Evolutionary conservation across 2,797 vertebrate species (phyloP), one percentile per base, ranked within the genome.

Genomic region (Moxostoma hubbsi): DNA sequence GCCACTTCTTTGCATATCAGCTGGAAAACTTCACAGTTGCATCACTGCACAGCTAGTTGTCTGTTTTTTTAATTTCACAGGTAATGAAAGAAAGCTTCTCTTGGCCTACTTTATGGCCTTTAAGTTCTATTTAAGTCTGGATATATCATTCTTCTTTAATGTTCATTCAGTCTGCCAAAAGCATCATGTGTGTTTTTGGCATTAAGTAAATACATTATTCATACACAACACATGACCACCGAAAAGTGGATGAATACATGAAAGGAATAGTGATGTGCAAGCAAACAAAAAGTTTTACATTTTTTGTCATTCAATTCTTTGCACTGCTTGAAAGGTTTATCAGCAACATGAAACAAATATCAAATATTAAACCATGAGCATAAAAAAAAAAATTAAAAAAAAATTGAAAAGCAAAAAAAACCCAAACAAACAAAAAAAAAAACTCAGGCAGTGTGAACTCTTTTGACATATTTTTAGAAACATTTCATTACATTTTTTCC

Each of bases 151-250:
- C 15, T 7, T 5, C n/a, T 58, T 58, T n/a, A 58, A 49, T 2
- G 47, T 24, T 47, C 36, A 71, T 57, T 55, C 11, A 49, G 53
- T 16, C 53, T 73, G 72, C 24, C 58, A 6, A 45, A 58, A 53
- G 13, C 13, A 53, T 63, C 13, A 12, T 45, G 59, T 7, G 57
- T 74, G 24, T 9, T 74, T 45, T 7, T 61, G 16, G 2, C 46
- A 36, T n/a, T 50, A 73, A 58, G 18, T 72, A 58, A 58, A 64
- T 9, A 9, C 8, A 72, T 72, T 36, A 57, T 46, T 9, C n/a
- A 57, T 45, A 58, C 24, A 49, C 11, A 6, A 57, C 9, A 70
- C 11, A 13, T 49, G 6, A 9, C 47, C 47, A 49, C 47, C 1
- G 6, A 18, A 16, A 16, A 58, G 57, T 18, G 15, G 57, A 58